A percentile compares a stretch with the other conserved stretches of the same genome.
These are phyloP conservation scores for Drosophila subobscura DNA, from an alignment of 1,140 invertebrate genomes.

Conservation along the genomic window DNA sequence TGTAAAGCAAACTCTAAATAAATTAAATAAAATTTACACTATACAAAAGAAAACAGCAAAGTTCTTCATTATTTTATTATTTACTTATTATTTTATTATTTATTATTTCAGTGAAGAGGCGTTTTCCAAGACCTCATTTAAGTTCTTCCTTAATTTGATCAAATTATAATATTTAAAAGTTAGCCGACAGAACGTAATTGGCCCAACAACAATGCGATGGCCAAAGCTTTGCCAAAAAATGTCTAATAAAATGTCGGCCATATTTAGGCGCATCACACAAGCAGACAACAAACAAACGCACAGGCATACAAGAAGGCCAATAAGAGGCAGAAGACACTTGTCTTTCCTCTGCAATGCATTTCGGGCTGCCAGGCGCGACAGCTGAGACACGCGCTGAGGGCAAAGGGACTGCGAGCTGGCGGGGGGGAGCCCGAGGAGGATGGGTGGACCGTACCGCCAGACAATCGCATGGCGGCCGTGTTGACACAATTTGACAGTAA, in stretches of 20 bases:
- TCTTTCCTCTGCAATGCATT: conserved; percentile 54
- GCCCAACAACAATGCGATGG: conserved; percentile 14
- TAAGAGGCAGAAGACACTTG: neutral
- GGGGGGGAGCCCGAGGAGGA: neutral
- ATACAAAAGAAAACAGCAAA: conserved; percentile 33
- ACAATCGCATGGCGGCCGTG: conserved; percentile 63
- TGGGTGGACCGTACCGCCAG: conserved; percentile 41
- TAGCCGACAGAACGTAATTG: conserved; percentile 24
- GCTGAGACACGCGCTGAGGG: conserved; percentile 25
- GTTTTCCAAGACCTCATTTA: neutral
- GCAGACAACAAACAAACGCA: conserved; percentile 30
- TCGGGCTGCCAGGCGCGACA: conserved; percentile 64
- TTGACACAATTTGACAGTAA: conserved; percentile 81
- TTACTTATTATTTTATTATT: neutral
- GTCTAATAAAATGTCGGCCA: conserved; percentile 63
- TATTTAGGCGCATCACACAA: conserved; percentile 57
- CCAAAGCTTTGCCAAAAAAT: conserved; percentile 56
- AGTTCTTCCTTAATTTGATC: neutral
- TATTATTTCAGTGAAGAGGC: neutral
- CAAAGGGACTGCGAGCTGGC: neutral
- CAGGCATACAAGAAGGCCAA: neutral
- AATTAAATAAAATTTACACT: conserved; percentile 74
- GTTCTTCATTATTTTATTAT: neutral
- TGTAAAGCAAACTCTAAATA: conserved; percentile 77
- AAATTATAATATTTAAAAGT: conserved; percentile 14